A percentile compares a stretch with the other conserved stretches of the same genome.
phyloP scores from a whole-genome alignment of 2,113 vertebrate species.

The Tragelaphus strepsiceros region DNA sequence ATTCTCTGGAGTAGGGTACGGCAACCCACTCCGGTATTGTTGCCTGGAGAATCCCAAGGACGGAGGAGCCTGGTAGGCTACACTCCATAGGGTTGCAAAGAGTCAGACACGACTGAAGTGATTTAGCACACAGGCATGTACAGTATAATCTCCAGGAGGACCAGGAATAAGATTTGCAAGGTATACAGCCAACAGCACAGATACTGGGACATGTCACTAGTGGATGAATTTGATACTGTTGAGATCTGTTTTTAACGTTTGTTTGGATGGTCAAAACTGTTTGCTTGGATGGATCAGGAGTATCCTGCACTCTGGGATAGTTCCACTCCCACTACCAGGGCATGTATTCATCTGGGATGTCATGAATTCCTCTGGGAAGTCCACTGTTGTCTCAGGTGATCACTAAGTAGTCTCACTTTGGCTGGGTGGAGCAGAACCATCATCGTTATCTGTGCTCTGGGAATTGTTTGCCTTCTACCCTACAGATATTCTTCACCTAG shows the following conservation, averaged over 20 bases:
- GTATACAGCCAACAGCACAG: neutral
- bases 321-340: neutral
- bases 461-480: neutral
- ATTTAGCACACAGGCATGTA: neutral
- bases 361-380: neutral
- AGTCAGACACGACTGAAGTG: neutral
- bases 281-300: neutral
- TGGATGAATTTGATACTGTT: neutral
- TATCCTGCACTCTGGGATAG: neutral
- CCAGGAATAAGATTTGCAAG: neutral
- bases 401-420: neutral
- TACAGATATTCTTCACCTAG: neutral
- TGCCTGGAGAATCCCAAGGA: neutral
- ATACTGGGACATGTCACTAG: neutral
- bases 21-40: neutral
- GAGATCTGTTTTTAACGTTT: neutral
- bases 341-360: accelerated
- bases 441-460: neutral
- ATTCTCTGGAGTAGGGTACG: neutral
- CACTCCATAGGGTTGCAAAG: neutral
- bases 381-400: neutral
- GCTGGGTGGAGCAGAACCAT: neutral
- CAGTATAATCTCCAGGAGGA: neutral
- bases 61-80: neutral
- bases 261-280: neutral